Base-by-base conservation (phyloP, 2,888 invertebrate genomes). In the Parelbella ahira region DNA sequence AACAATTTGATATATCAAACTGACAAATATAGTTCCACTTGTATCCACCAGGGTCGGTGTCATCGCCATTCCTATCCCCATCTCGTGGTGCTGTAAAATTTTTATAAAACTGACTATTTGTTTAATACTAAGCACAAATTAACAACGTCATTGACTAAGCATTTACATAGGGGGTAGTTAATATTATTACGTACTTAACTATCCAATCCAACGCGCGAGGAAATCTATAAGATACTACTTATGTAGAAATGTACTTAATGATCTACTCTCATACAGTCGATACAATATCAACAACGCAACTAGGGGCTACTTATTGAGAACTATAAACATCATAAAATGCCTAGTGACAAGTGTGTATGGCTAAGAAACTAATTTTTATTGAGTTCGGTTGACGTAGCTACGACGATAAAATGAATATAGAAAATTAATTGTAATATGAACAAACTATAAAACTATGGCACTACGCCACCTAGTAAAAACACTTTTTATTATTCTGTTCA, bases 241-340 rank as follows among this genome's bases (percentile, higher is more conserved):
- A 82, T 59, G 70, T 80, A 79, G 66, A 74, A 75, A 82, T 72
- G 68, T 74, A 76, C 78, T 76, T 78, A 80, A 53, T 46, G 48
- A 54, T 47, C 73, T 79, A 80, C 60, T 65, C 60, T n/a, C 70
- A 63, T 76, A 71, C 68, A 69, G 67, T 70, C 71, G 66, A 65
- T 74, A 79, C 68, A 67, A 67, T 74, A 70, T 77, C 72, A 84
- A 82, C 83, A 83, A 82, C 70, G 58, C 69, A 79, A 74, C 81
- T 83, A 84, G 61, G 58, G 51, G 29, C 78, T 81, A 82, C 71
- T 69, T 76, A 81, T 59, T 58, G 65, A 60, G 68, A 72, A 67
- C 77, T 81, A 76, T 77, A 58, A 79, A 76, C 80, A 77, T 80
- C 78, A 77, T 80, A 65, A 70, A 78, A 74, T 72, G 62, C 64